A percentile compares a stretch with the other conserved stretches of the same genome.
phyloP scores from a whole-genome alignment of 92 coral and sea anemone species.

The Umimayanthus kanabou region DNA sequence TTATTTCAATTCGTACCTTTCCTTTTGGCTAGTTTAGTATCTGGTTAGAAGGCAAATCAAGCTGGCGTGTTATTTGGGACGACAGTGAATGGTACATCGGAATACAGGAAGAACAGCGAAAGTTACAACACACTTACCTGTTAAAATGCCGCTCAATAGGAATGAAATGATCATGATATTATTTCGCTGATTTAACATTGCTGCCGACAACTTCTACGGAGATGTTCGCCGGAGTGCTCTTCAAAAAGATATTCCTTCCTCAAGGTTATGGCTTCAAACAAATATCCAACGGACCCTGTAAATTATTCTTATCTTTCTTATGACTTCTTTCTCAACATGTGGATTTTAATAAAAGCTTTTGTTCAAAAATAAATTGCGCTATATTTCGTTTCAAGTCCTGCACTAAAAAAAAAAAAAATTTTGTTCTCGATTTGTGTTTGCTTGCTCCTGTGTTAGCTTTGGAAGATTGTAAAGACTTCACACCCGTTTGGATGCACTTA shows the following conservation, averaged over 20 bases:
- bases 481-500: neutral
- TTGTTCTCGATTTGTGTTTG: too few relatives aligned
- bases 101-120: neutral
- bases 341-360: neutral
- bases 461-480: neutral
- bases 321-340: neutral
- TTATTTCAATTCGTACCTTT: too few relatives aligned
- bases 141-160: neutral
- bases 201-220: neutral
- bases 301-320: too few relatives aligned
- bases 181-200: neutral
- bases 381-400: too few relatives aligned
- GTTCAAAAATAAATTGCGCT: neutral
- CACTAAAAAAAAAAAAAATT: too few relatives aligned
- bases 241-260: too few relatives aligned
- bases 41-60: neutral
- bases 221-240: neutral
- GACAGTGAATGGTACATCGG: neutral
- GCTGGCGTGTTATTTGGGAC: neutral
- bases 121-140: neutral
- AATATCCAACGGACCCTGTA: neutral
- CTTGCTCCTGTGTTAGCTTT: neutral
- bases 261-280: neutral
- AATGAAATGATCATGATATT: neutral
- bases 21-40: neutral